Percentiles rank a stretch among this genome's conserved stretches.
Conservation (phyloP, 1,140 invertebrate species). For the Trachymyrmex septentrionalis region DNA sequence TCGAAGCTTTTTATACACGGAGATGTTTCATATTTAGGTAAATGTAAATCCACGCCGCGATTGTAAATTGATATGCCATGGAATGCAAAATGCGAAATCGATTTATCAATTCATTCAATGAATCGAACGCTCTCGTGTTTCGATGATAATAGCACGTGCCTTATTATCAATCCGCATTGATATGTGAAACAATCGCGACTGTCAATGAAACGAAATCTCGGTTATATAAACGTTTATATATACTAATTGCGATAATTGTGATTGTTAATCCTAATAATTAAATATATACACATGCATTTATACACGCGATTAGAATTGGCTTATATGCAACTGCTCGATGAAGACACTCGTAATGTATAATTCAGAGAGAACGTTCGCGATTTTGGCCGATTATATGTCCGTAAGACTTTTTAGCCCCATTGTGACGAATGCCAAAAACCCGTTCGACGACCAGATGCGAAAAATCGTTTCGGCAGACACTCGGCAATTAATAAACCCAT, state of each 20-base stretch:
- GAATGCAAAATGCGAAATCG: conserved; percentile 39
- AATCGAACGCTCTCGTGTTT: conserved; percentile 33
- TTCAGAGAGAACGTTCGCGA: not conserved
- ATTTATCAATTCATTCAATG: conserved; percentile 36
- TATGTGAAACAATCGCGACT: conserved; percentile 13
- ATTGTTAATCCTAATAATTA: not conserved
- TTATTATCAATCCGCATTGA: conserved; percentile 32
- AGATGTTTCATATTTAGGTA: conserved; percentile 56
- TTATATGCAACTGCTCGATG: not conserved
- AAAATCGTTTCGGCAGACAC: not conserved
- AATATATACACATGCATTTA: not conserved
- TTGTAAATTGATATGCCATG: conserved; percentile 43
- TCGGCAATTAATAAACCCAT: conserved; percentile 12
- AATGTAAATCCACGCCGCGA: conserved; percentile 32
- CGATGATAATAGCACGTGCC: conserved; percentile 59
- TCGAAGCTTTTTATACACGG: conserved; percentile 12
- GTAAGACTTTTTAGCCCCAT: not conserved
- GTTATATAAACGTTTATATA: not conserved
- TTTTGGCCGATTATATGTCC: not conserved
- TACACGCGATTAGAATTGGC: not conserved
- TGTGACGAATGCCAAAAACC: not conserved
- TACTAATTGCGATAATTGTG: not conserved
- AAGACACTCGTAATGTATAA: not conserved
- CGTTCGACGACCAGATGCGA: conserved; percentile 43
- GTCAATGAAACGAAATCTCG: not conserved